Conservation (phyloP, 2,113 vertebrate species). For the Ophiodon elongatus region DNA sequence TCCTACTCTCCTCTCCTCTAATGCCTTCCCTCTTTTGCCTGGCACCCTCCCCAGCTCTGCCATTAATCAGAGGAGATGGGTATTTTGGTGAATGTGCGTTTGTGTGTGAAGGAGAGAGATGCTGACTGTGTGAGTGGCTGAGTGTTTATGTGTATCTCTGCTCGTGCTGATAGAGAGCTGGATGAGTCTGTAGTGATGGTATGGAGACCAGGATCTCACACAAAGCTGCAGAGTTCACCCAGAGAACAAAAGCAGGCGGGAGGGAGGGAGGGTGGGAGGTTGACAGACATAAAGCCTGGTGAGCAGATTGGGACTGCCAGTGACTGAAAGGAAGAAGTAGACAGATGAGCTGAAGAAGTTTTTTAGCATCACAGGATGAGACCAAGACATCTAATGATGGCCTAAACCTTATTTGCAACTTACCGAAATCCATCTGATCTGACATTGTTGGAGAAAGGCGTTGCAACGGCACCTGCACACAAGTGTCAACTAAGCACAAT, state of each 20-base stretch:
- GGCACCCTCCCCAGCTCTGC: conserved; percentile 82
- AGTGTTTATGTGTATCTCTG: conserved; percentile 65
- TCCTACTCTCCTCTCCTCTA: conserved; percentile 50
- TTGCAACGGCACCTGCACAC: conserved; percentile 55
- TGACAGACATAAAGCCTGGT: conserved; percentile 83
- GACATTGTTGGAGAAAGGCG: conserved; percentile 13
- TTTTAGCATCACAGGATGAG: conserved; percentile 43
- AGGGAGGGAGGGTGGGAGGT: conserved; percentile 58
- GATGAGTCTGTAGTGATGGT: conserved; percentile 78
- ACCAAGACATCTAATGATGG: conserved; percentile 17
- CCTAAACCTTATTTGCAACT: neutral
- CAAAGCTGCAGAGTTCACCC: conserved; percentile 85
- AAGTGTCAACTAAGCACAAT: conserved; percentile 22
- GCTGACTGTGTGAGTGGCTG: conserved; percentile 62
- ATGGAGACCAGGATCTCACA: conserved; percentile 85
- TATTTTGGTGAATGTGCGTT: conserved; percentile 66
- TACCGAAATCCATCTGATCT: conserved; percentile 21
- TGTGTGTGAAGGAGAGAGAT: conserved; percentile 53
- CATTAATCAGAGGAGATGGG: conserved; percentile 83
- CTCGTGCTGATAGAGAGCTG: conserved; percentile 78
- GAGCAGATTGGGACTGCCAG: conserved; percentile 82
- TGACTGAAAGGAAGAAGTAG: conserved; percentile 56
- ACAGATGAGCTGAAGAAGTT: conserved; percentile 65
- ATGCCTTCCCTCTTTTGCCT: conserved; percentile 69
- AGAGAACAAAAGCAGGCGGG: conserved; percentile 83